These are phyloP conservation scores for Lasioglossum leucozonium DNA, from an alignment of 2,888 invertebrate genomes.

Conservation along the genomic window DNA sequence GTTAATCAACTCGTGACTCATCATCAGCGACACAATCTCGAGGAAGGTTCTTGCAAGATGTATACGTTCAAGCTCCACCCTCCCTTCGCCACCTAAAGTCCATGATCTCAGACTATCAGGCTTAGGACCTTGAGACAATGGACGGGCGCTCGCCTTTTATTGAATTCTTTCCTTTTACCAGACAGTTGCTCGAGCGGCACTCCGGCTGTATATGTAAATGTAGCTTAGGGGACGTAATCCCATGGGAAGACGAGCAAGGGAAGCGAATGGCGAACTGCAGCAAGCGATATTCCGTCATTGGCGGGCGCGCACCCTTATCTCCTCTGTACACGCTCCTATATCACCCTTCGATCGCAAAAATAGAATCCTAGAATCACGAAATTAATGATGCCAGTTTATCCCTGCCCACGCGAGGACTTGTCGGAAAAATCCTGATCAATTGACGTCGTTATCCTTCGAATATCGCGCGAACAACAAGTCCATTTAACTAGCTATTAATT, in stretches of 20 bases:
- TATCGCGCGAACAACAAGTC: background rate
- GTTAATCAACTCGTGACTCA: conserved; percentile 6
- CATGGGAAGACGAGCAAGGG: conserved; percentile 66
- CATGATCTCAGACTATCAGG: conserved; percentile 58
- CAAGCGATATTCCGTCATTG: conserved; percentile 67
- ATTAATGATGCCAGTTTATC: conserved; percentile 51
- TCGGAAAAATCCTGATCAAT: conserved; percentile 33
- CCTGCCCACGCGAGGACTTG: conserved; percentile 18
- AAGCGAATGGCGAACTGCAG: conserved; percentile 61
- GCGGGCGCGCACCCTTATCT: conserved; percentile 68
- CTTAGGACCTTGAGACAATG: conserved; percentile 76
- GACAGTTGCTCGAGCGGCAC: conserved; percentile 54
- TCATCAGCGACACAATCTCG: background rate
- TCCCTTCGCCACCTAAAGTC: conserved; percentile 15
- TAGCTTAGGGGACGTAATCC: conserved; percentile 77
- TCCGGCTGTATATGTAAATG: conserved; percentile 78
- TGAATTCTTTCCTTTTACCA: conserved; percentile 76
- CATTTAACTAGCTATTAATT: background rate
- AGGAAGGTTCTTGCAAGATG: conserved; percentile 18
- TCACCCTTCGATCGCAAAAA: conserved; percentile 68
- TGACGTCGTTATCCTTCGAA: background rate
- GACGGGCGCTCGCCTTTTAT: conserved; percentile 75
- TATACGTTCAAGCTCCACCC: conserved; percentile 2
- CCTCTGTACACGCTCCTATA: conserved; percentile 64
- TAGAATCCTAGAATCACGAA: conserved; percentile 56